Evolutionary conservation across 2,888 invertebrate species (phyloP).

Genomic region (Tetrapedia diversipes): DNA sequence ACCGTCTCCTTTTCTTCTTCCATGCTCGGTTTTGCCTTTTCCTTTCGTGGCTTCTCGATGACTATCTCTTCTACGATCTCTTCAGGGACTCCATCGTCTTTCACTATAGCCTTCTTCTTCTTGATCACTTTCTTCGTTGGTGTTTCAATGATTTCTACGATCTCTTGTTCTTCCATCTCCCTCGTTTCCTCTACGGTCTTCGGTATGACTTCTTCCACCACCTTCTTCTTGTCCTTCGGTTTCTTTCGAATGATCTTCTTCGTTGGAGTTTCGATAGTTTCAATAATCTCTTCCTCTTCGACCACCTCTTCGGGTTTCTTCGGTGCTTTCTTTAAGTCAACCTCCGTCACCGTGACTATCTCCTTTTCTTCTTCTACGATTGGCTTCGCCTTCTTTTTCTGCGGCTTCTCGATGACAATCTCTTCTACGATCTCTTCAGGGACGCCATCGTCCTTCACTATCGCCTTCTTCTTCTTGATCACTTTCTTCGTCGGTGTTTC

Average conservation of each 20-base stretch:
- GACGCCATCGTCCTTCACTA: conserved; percentile 69
- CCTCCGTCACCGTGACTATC: too few relatives aligned
- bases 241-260: conserved; percentile 78
- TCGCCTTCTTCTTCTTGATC: conserved; percentile 70
- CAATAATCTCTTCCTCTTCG: conserved; percentile 59
- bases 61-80: conserved; percentile 71
- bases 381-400: conserved; percentile 58
- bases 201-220: conserved; percentile 67
- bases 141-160: conserved; percentile 71
- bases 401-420: conserved; percentile 64
- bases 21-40: too few relatives aligned
- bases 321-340: too few relatives aligned
- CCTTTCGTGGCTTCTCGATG: too few relatives aligned
- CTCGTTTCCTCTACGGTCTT: conserved; percentile 55
- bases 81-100: conserved; percentile 63
- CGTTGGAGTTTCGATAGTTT: conserved; percentile 74
- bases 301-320: conserved; percentile 63
- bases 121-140: conserved; percentile 69
- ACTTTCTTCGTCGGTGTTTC: conserved; percentile 69
- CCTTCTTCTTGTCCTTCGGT: conserved; percentile 66
- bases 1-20: too few relatives aligned
- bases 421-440: conserved; percentile 72
- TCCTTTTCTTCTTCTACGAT: too few relatives aligned
- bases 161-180: conserved; percentile 62
- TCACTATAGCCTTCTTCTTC: conserved; percentile 67